Percentiles rank a stretch among this genome's conserved stretches.
Evolutionary conservation across 1,140 invertebrate genomes (phyloP).

Genomic region (Archivesica marissinica): DNA sequence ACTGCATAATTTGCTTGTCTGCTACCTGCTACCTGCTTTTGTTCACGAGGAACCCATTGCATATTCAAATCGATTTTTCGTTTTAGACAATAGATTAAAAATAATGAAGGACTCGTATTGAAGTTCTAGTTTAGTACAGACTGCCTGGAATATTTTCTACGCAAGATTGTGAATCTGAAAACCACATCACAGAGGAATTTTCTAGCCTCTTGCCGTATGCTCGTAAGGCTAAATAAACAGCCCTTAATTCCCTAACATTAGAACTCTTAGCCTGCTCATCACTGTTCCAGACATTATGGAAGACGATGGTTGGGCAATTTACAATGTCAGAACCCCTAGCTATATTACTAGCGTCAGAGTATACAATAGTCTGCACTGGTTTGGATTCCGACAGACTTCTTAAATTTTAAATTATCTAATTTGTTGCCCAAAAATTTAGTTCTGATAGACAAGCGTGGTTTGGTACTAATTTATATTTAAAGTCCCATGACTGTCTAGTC

Average conservation of each 20-base stretch:
- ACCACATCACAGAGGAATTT: not conserved
- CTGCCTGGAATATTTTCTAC: not conserved
- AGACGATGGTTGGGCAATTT: not conserved
- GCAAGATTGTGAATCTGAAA: conserved; percentile 14
- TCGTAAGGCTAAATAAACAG: not conserved
- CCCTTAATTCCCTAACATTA: conserved; percentile 13
- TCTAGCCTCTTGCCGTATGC: not conserved
- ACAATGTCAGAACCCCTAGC: too few species aligned
- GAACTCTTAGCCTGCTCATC: conserved; percentile 24
- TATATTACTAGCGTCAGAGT: not conserved
- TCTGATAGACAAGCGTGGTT: not conserved
- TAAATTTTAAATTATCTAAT: not conserved
- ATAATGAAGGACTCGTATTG: not conserved
- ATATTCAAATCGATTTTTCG: not conserved
- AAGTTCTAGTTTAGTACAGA: not conserved
- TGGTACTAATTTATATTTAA: not conserved
- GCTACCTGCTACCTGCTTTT: not conserved
- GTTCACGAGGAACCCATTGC: not conserved
- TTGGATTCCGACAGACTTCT: not conserved
- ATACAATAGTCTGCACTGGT: not conserved
- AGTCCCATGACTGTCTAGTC: not conserved
- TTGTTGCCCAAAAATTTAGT: not conserved
- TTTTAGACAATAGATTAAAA: not conserved
- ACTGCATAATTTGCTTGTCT: conserved; percentile 10
- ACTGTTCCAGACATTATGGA: too few species aligned